Base-by-base conservation (phyloP, 1,140 invertebrate species). In the Brachionus calyciflorus region DNA sequence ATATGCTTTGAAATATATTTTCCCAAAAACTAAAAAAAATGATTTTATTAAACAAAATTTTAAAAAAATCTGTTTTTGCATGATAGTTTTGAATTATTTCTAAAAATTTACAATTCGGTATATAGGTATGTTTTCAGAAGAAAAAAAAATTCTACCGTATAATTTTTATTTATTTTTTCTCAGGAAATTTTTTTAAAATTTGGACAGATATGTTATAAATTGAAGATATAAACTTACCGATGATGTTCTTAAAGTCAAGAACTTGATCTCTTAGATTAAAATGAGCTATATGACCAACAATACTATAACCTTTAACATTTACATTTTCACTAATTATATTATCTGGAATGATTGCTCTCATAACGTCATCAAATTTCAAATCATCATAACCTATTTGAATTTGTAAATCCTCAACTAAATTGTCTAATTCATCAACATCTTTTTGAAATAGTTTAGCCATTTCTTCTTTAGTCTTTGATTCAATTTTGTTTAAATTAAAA, bases 201-300 rank as follows among this genome's bases (percentile, higher is more conserved):
- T n/a, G n/a, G n/a, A n/a, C n/a, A n/a, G n/a, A n/a, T n/a, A n/a
- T n/a, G n/a, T n/a, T n/a, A n/a, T n/a, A n/a, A n/a, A n/a, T n/a
- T n/a, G n/a, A n/a, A n/a, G n/a, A n/a, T n/a, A n/a, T n/a, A n/a
- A n/a, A n/a, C n/a, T n/a, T n/a, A 51, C 93, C 95, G 80, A 98
- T 96, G 0, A 97, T 78, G 44, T 87, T 80, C 80, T 93, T 93
- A 81, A 91, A 98, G 0, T 91, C 90, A 44, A 92, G 79, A 40
- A 92, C 86, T 82, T 92, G 88, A 68, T 94, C 90, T 76, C 90
- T 87, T 17, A 99, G 84, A 87, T 99, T 99, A 7, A 98, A 82
- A 84, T 99, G 96, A 76, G 96, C 87, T 77, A 99, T 94, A 81
- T 97, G 94, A 0, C 96, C 96, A 80, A 96, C 88, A 81, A 89